These are phyloP conservation scores for Lepidurus couesii DNA, from an alignment of 1,140 invertebrate species.

Conservation along the genomic window DNA sequence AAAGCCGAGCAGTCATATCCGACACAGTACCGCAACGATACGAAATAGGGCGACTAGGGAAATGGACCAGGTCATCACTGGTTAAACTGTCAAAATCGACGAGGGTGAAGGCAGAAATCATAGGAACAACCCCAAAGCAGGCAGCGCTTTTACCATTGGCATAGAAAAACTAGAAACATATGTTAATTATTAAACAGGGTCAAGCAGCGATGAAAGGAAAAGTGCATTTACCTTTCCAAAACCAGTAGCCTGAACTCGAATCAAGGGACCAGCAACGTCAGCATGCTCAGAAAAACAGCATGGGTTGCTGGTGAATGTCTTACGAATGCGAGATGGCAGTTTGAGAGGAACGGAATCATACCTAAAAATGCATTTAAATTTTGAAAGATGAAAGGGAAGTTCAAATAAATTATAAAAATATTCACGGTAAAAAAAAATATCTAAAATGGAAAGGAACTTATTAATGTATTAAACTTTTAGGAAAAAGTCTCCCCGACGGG, in stretches of 20 bases:
- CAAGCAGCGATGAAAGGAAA: background rate
- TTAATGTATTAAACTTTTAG: background rate
- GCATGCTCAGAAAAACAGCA: conserved; percentile 18
- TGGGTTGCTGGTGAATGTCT: background rate
- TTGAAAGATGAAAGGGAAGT: background rate
- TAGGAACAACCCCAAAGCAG: conserved; percentile 34
- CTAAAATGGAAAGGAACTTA: background rate
- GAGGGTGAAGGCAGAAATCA: conserved; percentile 34
- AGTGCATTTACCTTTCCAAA: conserved; percentile 34
- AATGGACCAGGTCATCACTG: background rate
- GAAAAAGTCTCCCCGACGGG: no score
- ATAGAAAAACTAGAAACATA: conserved; percentile 34
- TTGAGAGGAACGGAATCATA: background rate
- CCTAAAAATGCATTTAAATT: background rate
- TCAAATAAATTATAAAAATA: background rate
- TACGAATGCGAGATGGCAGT: background rate
- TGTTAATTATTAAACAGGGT: background rate
- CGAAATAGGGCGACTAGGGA: conserved; percentile 17
- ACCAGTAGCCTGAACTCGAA: conserved; percentile 33
- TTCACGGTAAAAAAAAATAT: background rate
- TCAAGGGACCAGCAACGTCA: conserved; percentile 34
- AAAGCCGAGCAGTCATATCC: conserved; percentile 40
- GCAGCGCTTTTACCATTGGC: conserved; percentile 34
- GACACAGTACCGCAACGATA: conserved; percentile 40
- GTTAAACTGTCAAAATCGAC: conserved; percentile 28